A percentile compares a stretch with the other conserved stretches of the same genome.
phyloP scores from a whole-genome alignment of 2,113 vertebrate species.

The Collichthys lucidus region DNA sequence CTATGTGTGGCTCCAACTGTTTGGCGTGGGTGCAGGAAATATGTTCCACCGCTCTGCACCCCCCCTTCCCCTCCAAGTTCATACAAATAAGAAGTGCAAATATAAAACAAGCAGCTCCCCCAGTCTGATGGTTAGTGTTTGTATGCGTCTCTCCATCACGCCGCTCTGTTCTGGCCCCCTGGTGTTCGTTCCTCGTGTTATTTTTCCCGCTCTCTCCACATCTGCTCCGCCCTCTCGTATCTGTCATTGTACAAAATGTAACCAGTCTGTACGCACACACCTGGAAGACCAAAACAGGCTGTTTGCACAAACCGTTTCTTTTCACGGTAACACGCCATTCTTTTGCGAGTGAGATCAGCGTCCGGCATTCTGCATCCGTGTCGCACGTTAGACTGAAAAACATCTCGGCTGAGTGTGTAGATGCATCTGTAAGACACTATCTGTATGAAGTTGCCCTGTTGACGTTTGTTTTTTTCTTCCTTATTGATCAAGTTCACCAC shows the following conservation, averaged over 20 bases:
- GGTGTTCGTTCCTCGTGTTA: constrained; percentile 38
- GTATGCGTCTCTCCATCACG: constrained; percentile 62
- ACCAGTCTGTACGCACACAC: constrained; percentile 71
- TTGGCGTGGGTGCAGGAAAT: constrained; percentile 58
- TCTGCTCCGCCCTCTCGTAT: constrained; percentile 51
- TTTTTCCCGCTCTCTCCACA: not conserved
- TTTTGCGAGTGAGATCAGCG: constrained; percentile 23
- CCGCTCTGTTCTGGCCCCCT: constrained; percentile 43
- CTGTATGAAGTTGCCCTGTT: constrained; percentile 44
- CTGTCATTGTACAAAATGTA: constrained; percentile 51
- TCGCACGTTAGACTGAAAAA: not conserved
- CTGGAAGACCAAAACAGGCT: constrained; percentile 74
- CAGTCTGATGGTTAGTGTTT: constrained; percentile 73
- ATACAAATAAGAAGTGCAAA: constrained; percentile 65
- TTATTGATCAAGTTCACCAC: constrained; percentile 61
- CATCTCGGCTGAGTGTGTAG: constrained; percentile 20
- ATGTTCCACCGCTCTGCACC: constrained; percentile 43
- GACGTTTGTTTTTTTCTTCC: constrained; percentile 2
- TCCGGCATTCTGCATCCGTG: constrained; percentile 23
- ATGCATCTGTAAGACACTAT: constrained; percentile 43
- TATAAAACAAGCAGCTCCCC: constrained; percentile 60
- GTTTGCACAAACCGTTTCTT: constrained; percentile 60
- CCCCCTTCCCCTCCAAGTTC: not conserved
- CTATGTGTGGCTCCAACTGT: constrained; percentile 62
- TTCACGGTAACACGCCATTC: constrained; percentile 71